Percentiles rank a stretch among this genome's conserved stretches.
Conservation (phyloP, 2,797 vertebrate species). For the Pseudochirops cupreus region DNA sequence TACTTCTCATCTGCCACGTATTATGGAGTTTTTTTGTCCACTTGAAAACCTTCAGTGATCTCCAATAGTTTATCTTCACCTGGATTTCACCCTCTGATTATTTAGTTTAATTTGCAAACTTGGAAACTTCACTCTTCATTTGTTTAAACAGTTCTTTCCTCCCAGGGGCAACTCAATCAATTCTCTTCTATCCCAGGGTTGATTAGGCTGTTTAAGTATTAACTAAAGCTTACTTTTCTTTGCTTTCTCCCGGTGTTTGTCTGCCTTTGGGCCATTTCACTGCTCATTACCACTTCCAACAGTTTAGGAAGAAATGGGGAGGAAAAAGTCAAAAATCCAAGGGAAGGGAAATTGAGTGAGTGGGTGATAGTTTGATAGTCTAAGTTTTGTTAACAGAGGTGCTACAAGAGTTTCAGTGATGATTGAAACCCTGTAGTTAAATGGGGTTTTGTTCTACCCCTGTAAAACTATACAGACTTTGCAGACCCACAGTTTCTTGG, state of each 20-base stretch:
- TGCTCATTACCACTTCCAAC: background rate
- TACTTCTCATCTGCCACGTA: background rate
- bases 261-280: background rate
- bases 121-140: background rate
- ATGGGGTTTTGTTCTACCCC: background rate
- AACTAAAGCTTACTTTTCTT: background rate
- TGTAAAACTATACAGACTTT: background rate
- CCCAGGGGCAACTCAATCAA: background rate
- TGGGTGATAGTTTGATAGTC: background rate
- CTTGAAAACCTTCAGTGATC: too few relatives aligned
- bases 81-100: fast-evolving
- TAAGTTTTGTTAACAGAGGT: too few relatives aligned
- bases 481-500: background rate
- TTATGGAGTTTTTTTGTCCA: background rate
- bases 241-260: background rate
- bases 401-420: fast-evolving
- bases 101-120: fast-evolving
- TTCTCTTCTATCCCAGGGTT: background rate
- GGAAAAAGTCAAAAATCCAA: background rate
- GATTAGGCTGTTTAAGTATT: background rate
- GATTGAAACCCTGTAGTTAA: fast-evolving
- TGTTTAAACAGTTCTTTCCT: background rate
- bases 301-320: background rate
- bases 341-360: background rate
- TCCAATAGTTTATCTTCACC: fast-evolving